Conservation (phyloP, 2,888 invertebrate genomes). For the Lepidochitona cinerea region DNA sequence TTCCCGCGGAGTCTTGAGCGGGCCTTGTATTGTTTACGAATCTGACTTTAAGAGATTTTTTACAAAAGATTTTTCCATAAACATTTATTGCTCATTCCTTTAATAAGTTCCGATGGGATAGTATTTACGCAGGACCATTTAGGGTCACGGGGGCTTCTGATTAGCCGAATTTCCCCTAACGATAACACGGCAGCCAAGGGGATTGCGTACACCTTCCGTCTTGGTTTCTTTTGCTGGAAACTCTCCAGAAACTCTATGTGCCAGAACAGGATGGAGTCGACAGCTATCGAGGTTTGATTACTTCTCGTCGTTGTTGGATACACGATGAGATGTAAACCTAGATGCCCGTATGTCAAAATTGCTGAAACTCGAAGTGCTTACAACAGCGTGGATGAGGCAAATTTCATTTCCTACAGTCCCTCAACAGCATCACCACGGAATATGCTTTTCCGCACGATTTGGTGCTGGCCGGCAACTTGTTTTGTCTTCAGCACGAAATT, state of each 20-base stretch:
- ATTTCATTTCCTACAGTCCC: neutral
- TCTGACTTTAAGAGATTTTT: too few relatives aligned
- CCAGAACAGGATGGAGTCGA: neutral
- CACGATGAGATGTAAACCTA: neutral
- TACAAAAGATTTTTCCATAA: too few relatives aligned
- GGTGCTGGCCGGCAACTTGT: neutral
- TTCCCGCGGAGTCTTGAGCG: too few relatives aligned
- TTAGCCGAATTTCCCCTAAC: too few relatives aligned
- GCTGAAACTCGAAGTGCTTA: neutral
- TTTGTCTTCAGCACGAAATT: conserved; percentile 3
- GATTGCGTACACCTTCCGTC: too few relatives aligned
- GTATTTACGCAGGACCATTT: too few relatives aligned
- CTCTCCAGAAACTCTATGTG: neutral
- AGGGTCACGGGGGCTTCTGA: too few relatives aligned
- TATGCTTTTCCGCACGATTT: conserved; percentile 6
- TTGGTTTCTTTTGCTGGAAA: neutral
- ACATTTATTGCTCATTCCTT: too few relatives aligned
- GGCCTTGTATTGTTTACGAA: too few relatives aligned
- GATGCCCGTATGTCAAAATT: neutral
- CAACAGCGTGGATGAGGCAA: neutral
- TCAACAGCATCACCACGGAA: neutral
- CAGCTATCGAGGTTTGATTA: neutral
- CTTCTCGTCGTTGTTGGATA: neutral
- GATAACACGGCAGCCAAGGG: too few relatives aligned
- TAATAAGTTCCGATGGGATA: too few relatives aligned